Percentiles rank a stretch among this genome's conserved stretches.
Evolutionary conservation across 2,888 invertebrate species (phyloP).

Genomic region (Leptopilina drosophilae): DNA sequence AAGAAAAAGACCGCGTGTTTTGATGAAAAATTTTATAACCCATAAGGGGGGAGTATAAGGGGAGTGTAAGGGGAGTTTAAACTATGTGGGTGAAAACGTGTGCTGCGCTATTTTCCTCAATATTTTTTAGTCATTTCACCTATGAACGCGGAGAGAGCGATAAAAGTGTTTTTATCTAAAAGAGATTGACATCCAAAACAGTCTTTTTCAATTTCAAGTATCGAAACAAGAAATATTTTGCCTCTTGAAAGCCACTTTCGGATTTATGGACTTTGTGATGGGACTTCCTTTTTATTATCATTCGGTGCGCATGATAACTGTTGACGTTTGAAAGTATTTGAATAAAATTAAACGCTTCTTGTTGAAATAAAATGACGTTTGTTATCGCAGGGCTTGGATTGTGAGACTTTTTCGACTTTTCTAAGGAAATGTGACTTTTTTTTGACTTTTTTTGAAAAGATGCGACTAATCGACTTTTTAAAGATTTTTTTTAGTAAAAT

Average conservation of each 20-base stretch:
- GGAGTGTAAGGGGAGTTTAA: neutral
- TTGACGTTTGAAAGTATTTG: neutral
- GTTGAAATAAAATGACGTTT: no score
- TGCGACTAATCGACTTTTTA: no score
- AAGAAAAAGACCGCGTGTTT: slow-evolving; percentile 4
- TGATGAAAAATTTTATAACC: slow-evolving; percentile 25
- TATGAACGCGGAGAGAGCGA: slow-evolving; percentile 9
- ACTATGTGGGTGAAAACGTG: slow-evolving; percentile 13
- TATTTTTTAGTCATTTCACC: slow-evolving; percentile 21
- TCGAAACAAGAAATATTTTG: slow-evolving; percentile 30
- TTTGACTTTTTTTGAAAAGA: no score
- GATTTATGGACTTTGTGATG: neutral
- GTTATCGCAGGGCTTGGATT: no score
- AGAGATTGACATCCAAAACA: slow-evolving; percentile 26
- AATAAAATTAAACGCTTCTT: neutral
- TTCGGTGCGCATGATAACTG: neutral
- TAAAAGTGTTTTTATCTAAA: slow-evolving; percentile 21
- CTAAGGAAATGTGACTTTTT: no score
- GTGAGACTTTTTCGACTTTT: no score
- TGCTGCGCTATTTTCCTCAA: slow-evolving; percentile 15
- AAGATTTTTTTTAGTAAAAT: no score
- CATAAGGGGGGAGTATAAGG: neutral
- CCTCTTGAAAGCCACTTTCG: slow-evolving; percentile 6
- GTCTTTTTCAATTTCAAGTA: slow-evolving; percentile 35
- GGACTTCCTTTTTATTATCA: neutral